Evolutionary conservation across 1,140 invertebrate species (phyloP).

Genomic region (Hetaerina americana): DNA sequence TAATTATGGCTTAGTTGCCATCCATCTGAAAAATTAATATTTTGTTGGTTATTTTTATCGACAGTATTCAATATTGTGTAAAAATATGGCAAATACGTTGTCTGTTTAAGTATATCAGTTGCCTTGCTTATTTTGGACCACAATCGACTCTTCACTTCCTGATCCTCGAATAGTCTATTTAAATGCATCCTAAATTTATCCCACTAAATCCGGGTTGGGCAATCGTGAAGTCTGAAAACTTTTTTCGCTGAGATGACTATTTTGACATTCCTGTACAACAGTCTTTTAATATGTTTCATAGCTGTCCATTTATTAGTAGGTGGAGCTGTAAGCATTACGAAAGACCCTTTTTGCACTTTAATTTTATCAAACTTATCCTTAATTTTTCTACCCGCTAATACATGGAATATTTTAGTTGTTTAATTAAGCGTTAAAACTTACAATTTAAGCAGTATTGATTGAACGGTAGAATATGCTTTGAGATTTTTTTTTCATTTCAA

Average conservation of each 20-base stretch:
- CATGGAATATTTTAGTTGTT: no score
- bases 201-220: background rate
- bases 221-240: background rate
- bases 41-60: no score
- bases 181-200: background rate
- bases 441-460: no score
- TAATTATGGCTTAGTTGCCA: no score
- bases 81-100: no score
- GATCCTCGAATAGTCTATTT: background rate
- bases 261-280: slow-evolving; percentile 24
- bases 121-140: no score
- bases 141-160: background rate
- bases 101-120: no score
- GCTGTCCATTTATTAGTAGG: slow-evolving; percentile 27
- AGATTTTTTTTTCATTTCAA: background rate
- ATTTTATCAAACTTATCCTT: background rate
- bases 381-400: no score
- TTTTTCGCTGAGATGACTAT: slow-evolving; percentile 14
- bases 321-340: slow-evolving; percentile 24
- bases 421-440: no score
- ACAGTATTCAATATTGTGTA: no score
- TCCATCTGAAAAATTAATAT: no score
- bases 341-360: slow-evolving; percentile 5
- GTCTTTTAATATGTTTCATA: slow-evolving; percentile 24
- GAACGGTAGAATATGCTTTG: background rate